These are phyloP conservation scores for Ploceus nigricollis DNA, from an alignment of 2,113 vertebrate species.

Conservation along the genomic window DNA sequence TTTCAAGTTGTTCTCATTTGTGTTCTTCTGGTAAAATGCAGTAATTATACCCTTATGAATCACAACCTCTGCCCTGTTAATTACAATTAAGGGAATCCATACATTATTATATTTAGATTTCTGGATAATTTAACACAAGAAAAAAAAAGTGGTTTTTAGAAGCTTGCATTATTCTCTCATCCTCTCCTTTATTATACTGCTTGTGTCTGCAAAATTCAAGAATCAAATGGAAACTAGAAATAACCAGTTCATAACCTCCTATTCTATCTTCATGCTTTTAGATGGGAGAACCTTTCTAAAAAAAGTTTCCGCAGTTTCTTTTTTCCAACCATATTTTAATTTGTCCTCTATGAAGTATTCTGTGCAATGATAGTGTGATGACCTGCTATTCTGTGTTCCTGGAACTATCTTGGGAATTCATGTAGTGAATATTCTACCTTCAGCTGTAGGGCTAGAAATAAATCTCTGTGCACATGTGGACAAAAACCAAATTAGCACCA, in stretches of 20 bases:
- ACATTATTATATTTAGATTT: conserved; percentile 21
- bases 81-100: conserved; percentile 20
- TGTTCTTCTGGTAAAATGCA: conserved; percentile 28
- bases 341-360: background rate
- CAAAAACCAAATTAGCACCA: background rate
- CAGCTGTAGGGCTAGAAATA: background rate
- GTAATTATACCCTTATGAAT: conserved; percentile 46
- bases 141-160: background rate
- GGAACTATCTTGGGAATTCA: background rate
- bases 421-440: background rate
- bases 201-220: conserved; percentile 4
- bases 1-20: conserved; percentile 13
- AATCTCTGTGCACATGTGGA: background rate
- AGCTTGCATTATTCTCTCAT: background rate
- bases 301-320: background rate
- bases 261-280: background rate
- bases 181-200: background rate
- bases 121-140: background rate
- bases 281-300: background rate
- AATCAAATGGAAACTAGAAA: background rate
- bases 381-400: background rate
- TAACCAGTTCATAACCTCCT: background rate
- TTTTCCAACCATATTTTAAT: background rate
- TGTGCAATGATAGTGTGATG: background rate
- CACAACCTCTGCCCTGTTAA: conserved; percentile 31